Conservation (phyloP, 1,140 invertebrate species). For the Drosophila obscura region DNA sequence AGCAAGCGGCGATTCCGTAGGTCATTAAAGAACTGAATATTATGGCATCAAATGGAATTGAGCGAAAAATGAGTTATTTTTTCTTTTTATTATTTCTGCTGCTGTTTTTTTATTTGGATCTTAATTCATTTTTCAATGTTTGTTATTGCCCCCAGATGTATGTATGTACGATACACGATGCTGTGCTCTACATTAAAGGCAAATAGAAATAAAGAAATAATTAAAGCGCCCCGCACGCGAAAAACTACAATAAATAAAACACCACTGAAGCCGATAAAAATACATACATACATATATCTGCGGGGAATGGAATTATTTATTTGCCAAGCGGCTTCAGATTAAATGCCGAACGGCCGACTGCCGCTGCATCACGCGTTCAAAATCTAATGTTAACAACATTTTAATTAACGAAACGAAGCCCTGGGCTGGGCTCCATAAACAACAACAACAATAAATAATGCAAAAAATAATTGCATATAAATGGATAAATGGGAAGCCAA, state of each 20-base stretch:
- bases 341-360: slow-evolving; percentile 22
- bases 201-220: slow-evolving; percentile 79
- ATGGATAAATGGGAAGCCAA: slow-evolving; percentile 48
- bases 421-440: slow-evolving; percentile 12
- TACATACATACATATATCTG: not conserved
- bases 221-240: slow-evolving; percentile 53
- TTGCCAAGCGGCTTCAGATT: slow-evolving; percentile 55
- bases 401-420: slow-evolving; percentile 62
- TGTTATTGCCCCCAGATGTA: slow-evolving; percentile 26
- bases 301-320: slow-evolving; percentile 67
- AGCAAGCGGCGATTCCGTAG: slow-evolving; percentile 23
- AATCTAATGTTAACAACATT: slow-evolving; percentile 80
- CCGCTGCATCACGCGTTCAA: slow-evolving; percentile 49
- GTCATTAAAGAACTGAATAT: slow-evolving; percentile 55
- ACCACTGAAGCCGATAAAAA: slow-evolving; percentile 26
- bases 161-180: not conserved
- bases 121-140: slow-evolving; percentile 35
- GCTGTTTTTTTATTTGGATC: slow-evolving; percentile 23
- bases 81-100: slow-evolving; percentile 13
- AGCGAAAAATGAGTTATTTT: slow-evolving; percentile 21
- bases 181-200: slow-evolving; percentile 43
- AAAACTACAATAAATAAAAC: slow-evolving; percentile 45
- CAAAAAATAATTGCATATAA: slow-evolving; percentile 39
- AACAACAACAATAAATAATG: slow-evolving; percentile 45
- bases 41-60: slow-evolving; percentile 66